Conservation (phyloP, 92 coral and sea anemone species). For the Montipora capitata region DNA sequence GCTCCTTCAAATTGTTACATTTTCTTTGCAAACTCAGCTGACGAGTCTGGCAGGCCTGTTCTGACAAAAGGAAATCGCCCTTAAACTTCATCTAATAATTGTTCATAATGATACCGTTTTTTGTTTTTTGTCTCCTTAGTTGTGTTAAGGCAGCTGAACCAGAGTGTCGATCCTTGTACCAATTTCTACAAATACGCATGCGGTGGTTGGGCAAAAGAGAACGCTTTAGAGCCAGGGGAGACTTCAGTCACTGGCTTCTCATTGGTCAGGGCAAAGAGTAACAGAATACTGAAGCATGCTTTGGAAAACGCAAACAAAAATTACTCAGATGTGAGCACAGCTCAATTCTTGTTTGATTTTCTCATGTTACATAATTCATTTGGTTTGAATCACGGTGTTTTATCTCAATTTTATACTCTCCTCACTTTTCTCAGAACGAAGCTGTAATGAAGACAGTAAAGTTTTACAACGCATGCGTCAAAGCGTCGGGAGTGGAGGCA, state of each 20-base stretch:
- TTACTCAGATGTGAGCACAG: conserved; percentile 44
- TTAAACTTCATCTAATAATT: too few relatives aligned
- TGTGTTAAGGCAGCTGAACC: conserved; percentile 72
- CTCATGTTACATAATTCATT: too few relatives aligned
- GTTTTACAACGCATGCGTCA: conserved; percentile 32
- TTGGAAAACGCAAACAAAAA: conserved; percentile 40
- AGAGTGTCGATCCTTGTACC: conserved; percentile 76
- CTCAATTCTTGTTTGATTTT: too few relatives aligned
- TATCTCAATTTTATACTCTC: not conserved
- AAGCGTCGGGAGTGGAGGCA: conserved; percentile 14
- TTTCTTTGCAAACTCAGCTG: too few relatives aligned
- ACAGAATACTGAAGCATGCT: conserved; percentile 43
- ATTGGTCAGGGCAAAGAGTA: conserved; percentile 46
- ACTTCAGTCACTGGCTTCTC: conserved; percentile 59
- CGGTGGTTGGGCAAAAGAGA: conserved; percentile 75
- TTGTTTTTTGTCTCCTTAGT: conserved; percentile 17
- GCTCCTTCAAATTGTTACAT: too few relatives aligned
- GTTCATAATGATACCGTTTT: too few relatives aligned
- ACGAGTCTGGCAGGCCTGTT: too few relatives aligned
- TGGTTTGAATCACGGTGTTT: too few relatives aligned
- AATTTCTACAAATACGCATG: conserved; percentile 77
- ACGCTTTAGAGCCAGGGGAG: conserved; percentile 64
- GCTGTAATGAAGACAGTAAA: conserved; percentile 62
- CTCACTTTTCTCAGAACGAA: conserved; percentile 29
- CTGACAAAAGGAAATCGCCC: too few relatives aligned